phyloP scores from a whole-genome alignment of 2,113 vertebrate genomes.

The Labrus mixtus region DNA sequence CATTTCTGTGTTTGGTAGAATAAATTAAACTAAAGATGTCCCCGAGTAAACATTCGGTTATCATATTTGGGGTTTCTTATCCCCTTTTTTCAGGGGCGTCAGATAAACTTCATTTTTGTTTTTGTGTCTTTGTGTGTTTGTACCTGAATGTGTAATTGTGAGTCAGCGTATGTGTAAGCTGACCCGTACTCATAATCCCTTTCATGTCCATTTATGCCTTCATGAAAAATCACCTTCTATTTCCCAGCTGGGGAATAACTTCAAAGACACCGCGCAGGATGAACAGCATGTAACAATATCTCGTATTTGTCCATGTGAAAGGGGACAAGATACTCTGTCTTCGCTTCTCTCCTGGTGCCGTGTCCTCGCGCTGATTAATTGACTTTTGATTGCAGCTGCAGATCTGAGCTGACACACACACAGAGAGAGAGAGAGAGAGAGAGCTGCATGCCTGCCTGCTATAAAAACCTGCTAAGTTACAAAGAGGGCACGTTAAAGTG shows the following conservation, averaged over 20 bases:
- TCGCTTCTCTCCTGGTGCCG: slow-evolving; percentile 39
- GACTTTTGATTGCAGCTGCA: slow-evolving; percentile 68
- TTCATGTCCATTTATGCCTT: slow-evolving; percentile 55
- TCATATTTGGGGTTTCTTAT: too few relatives aligned
- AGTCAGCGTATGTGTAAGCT: slow-evolving; percentile 16
- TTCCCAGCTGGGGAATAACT: slow-evolving; percentile 43
- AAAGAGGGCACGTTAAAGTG: slow-evolving; percentile 49
- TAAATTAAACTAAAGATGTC: too few relatives aligned
- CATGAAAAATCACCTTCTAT: slow-evolving; percentile 65
- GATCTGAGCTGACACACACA: neutral
- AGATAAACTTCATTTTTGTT: neutral
- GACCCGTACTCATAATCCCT: slow-evolving; percentile 38
- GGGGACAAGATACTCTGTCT: slow-evolving; percentile 75
- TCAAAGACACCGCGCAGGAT: slow-evolving; percentile 68
- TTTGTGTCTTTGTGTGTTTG: slow-evolving; percentile 8
- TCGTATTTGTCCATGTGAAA: slow-evolving; percentile 65
- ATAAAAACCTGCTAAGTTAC: slow-evolving; percentile 39
- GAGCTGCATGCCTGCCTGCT: slow-evolving; percentile 10
- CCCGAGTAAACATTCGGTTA: neutral
- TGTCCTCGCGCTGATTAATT: slow-evolving; percentile 75
- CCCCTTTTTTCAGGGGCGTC: too few relatives aligned
- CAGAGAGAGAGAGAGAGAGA: too few relatives aligned
- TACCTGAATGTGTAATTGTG: slow-evolving; percentile 3
- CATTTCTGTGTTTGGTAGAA: neutral
- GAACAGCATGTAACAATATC: slow-evolving; percentile 79